Conservation (phyloP, 2,797 vertebrate species). For the Alectoris magna region DNA sequence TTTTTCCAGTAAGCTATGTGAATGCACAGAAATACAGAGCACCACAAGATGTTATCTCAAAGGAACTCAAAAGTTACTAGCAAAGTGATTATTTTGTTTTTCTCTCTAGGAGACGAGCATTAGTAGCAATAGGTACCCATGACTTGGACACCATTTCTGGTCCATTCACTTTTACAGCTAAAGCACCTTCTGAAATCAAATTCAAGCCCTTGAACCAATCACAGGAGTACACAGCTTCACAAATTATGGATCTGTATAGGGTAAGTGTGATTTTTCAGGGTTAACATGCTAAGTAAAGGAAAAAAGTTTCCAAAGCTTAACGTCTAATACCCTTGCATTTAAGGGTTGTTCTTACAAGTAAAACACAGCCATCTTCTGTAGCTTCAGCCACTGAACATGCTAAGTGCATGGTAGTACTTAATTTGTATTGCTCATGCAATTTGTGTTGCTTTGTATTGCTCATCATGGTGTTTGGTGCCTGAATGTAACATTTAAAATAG, state of each 20-base stretch:
- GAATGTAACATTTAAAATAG: not conserved
- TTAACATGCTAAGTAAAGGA: not conserved
- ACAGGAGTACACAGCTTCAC: conserved; percentile 88
- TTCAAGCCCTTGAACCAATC: conserved; percentile 93
- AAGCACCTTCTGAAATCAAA: conserved; percentile 89
- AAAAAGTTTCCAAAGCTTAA: not conserved
- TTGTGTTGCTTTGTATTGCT: not conserved
- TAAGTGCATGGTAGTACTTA: not conserved
- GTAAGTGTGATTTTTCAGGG: conserved; percentile 73
- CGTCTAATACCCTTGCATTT: not conserved
- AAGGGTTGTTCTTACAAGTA: not conserved
- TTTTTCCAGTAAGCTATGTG: not conserved
- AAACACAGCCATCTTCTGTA: not conserved
- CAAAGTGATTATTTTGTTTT: conserved; percentile 8
- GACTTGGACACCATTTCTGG: conserved; percentile 93
- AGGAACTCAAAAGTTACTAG: not conserved
- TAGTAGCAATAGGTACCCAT: conserved; percentile 97
- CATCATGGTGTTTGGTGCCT: not conserved
- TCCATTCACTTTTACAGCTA: conserved; percentile 95
- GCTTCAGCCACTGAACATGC: not conserved
- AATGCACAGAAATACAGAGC: not conserved
- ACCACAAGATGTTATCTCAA: not conserved
- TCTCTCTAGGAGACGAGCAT: conserved; percentile 87
- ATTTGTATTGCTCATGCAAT: not conserved
- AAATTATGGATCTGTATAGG: conserved; percentile 95